Percentiles rank a stretch among this genome's conserved stretches.
Evolutionary conservation across 2,888 invertebrate genomes (phyloP).

Genomic region (Papilio demoleus): DNA sequence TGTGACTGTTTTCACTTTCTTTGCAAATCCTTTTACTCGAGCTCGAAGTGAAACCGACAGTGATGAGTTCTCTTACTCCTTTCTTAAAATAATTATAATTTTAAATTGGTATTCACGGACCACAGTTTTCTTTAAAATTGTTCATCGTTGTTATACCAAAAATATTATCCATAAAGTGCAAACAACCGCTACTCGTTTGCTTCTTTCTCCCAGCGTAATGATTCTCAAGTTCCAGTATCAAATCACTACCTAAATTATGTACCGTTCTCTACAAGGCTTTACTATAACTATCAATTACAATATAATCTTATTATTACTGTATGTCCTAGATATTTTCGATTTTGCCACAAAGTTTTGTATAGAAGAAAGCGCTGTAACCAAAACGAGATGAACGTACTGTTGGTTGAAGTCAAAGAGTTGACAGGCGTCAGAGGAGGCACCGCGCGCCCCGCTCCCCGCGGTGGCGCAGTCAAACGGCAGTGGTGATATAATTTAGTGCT

Average conservation of each 20-base stretch:
- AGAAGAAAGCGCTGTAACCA: neutral
- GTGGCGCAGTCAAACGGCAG: slow-evolving; percentile 46
- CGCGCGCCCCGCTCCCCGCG: slow-evolving; percentile 21
- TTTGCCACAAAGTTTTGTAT: neutral
- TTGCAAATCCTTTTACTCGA: slow-evolving; percentile 65
- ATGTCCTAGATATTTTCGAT: neutral
- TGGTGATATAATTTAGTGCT: slow-evolving; percentile 57
- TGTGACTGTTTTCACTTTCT: slow-evolving; percentile 78
- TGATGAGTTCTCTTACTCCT: slow-evolving; percentile 19
- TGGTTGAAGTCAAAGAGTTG: slow-evolving; percentile 27
- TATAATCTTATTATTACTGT: neutral
- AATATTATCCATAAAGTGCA: no score
- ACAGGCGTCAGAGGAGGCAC: slow-evolving; percentile 22
- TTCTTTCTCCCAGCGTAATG: neutral
- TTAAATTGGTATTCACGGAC: neutral
- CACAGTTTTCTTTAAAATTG: neutral
- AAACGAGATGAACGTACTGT: slow-evolving; percentile 8
- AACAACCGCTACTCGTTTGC: neutral
- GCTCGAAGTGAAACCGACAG: slow-evolving; percentile 74
- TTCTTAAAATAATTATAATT: neutral
- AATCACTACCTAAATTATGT: neutral
- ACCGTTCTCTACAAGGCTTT: neutral
- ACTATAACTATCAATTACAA: neutral
- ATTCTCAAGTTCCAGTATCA: neutral
- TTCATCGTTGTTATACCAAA: neutral